These are phyloP conservation scores for Cetoscarus ocellatus DNA, from an alignment of 2,797 vertebrate species.

Conservation along the genomic window DNA sequence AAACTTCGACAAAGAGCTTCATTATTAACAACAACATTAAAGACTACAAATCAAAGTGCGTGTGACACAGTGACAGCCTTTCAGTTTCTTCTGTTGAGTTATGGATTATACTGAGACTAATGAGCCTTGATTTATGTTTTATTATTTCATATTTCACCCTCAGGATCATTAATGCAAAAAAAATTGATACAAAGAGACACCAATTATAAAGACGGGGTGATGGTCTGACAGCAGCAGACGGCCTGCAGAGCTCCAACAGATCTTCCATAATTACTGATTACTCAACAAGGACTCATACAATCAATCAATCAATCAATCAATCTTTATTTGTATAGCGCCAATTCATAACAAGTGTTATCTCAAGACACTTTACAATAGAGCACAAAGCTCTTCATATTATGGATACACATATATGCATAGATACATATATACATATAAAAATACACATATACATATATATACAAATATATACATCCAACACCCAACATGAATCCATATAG, in stretches of 20 bases:
- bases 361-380: too few species aligned
- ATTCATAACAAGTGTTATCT: too few species aligned
- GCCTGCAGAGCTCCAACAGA: conserved; percentile 6
- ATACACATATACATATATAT: too few species aligned
- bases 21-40: neutral
- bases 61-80: neutral
- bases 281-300: conserved; percentile 13
- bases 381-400: too few species aligned
- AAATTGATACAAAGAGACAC: conserved; percentile 9
- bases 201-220: conserved; percentile 33
- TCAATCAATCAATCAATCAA: too few species aligned
- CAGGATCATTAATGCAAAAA: conserved; percentile 36
- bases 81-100: neutral
- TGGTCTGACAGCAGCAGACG: conserved; percentile 23
- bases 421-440: too few species aligned
- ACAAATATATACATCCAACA: too few species aligned
- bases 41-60: neutral
- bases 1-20: too few species aligned
- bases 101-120: conserved; percentile 2
- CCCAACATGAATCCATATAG: too few species aligned
- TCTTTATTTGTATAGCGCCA: too few species aligned
- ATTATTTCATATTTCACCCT: conserved; percentile 25
- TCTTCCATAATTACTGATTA: conserved; percentile 30
- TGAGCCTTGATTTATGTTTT: neutral
- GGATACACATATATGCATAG: too few species aligned